phyloP scores from a whole-genome alignment of 2,797 vertebrate genomes.

The Dipus sagitta region DNA sequence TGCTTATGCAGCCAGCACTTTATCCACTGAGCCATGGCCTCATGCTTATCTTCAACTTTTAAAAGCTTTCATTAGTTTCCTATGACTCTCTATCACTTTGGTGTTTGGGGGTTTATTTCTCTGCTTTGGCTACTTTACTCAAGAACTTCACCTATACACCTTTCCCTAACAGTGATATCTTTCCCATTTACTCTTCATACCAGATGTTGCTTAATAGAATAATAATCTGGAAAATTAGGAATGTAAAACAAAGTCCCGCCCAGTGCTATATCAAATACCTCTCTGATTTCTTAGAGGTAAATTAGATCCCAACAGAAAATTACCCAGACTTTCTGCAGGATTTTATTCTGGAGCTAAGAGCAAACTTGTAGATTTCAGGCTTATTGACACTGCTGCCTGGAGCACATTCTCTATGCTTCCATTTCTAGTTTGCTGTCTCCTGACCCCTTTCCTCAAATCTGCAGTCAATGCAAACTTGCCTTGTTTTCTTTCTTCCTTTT shows the following conservation, averaged over 20 bases:
- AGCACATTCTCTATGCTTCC: slow-evolving; percentile 76
- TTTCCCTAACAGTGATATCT: background rate
- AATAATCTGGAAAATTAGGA: slow-evolving; percentile 16
- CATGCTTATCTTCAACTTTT: background rate
- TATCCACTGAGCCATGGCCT: too few species aligned
- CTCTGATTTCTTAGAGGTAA: slow-evolving; percentile 35
- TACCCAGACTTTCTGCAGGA: slow-evolving; percentile 25
- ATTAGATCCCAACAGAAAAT: slow-evolving; percentile 62
- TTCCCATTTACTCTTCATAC: slow-evolving; percentile 27
- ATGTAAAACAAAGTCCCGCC: slow-evolving; percentile 69
- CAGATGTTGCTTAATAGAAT: slow-evolving; percentile 48
- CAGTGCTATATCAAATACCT: slow-evolving; percentile 41
- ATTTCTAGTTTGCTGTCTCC: slow-evolving; percentile 74
- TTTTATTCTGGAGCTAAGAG: slow-evolving; percentile 69
- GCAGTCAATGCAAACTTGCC: background rate
- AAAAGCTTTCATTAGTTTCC: background rate
- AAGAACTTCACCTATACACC: background rate
- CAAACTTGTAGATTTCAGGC: slow-evolving; percentile 71
- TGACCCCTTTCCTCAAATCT: slow-evolving; percentile 72
- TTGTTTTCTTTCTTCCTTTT: background rate
- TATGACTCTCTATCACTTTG: background rate
- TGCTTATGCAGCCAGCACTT: too few species aligned
- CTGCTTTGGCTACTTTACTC: background rate
- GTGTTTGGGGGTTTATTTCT: background rate
- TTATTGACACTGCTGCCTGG: slow-evolving; percentile 73